Evolutionary conservation across 2,888 invertebrate species (phyloP).

Genomic region (Amiota communis): DNA sequence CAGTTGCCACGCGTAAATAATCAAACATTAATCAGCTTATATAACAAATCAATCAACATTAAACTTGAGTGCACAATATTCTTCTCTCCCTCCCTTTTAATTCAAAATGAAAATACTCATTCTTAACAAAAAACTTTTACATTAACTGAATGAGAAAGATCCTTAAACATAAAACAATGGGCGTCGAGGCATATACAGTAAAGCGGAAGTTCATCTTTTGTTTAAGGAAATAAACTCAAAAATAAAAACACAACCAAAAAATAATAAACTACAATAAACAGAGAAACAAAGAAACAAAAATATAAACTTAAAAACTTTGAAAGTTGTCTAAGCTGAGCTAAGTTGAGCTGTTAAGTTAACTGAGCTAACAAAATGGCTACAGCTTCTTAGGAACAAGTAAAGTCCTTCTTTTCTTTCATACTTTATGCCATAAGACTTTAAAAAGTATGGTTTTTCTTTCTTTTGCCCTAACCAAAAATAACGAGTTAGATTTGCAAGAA

Average conservation of each 20-base stretch:
- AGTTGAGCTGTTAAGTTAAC: background rate
- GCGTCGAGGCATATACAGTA: no score
- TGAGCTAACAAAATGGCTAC: background rate
- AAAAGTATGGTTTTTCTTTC: background rate
- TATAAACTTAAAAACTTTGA: background rate
- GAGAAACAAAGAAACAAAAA: background rate
- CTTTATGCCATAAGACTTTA: background rate
- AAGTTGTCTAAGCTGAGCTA: background rate
- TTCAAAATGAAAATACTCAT: background rate
- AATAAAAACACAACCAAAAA: background rate
- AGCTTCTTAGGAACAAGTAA: background rate
- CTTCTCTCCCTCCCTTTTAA: background rate
- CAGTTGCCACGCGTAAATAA: background rate
- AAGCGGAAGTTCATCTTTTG: slow-evolving; percentile 12
- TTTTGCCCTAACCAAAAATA: slow-evolving; percentile 1
- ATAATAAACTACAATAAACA: background rate
- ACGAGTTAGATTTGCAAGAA: background rate
- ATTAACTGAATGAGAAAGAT: slow-evolving; percentile 1
- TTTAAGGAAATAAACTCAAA: background rate
- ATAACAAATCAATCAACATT: slow-evolving; percentile 51
- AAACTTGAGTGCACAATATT: background rate
- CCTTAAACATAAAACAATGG: background rate
- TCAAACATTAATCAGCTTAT: slow-evolving; percentile 49
- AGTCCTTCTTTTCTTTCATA: background rate
- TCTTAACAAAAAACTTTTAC: slow-evolving; percentile 11